Base-by-base conservation (phyloP, 1,140 invertebrate species). In the Drosophila mayri region DNA sequence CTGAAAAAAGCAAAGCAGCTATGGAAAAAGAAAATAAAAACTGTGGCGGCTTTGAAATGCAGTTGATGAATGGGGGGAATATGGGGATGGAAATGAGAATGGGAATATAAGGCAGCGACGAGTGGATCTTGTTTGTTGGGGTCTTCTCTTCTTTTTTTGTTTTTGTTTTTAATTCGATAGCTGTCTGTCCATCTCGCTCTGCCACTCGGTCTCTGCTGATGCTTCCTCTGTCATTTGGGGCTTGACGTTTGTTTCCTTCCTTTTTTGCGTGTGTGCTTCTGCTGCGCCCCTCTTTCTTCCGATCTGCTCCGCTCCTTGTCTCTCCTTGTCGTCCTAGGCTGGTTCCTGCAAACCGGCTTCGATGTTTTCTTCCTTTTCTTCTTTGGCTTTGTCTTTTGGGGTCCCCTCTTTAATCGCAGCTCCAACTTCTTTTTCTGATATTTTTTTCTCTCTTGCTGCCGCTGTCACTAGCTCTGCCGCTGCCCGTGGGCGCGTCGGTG, bases 201-300 rank as follows among this genome's bases (percentile, higher is more conserved):
- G 40, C 52, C 49, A 12, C 40, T 57, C 20, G 50, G 57, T 37
- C 22, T 22, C 18, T 60, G 16, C 16, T 46, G 28, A 37, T 76
- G 63, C 37, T 72, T 44, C 54, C 58, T 64, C 58, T 85, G 81
- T 85, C 63, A 67, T 66, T 55, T 78, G 79, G 79, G 66, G 77
- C 80, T 83, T 88, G 84, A 88, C 83, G 84, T 76, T 83, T 88
- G 77, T 90, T 88, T 87, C 84, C 84, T 87, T 87, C 84, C 85
- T 90, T 87, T 79, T 87, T 77, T 86, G 67, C 73, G 73, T 64
- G 75, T 71, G 81, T 22, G 9, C 30, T 35, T 61, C 43, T 40
- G 22, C 12, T 50, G 55, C 35, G 30, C 12, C 66, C 74, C 72
- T 55, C 52, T 38, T 55, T 55, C 18, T 41, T 46, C 50, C 43